A percentile compares a stretch with the other conserved stretches of the same genome.
Evolutionary conservation across 2,797 vertebrate species (phyloP).

Genomic region (Urocyon cinereoargenteus): DNA sequence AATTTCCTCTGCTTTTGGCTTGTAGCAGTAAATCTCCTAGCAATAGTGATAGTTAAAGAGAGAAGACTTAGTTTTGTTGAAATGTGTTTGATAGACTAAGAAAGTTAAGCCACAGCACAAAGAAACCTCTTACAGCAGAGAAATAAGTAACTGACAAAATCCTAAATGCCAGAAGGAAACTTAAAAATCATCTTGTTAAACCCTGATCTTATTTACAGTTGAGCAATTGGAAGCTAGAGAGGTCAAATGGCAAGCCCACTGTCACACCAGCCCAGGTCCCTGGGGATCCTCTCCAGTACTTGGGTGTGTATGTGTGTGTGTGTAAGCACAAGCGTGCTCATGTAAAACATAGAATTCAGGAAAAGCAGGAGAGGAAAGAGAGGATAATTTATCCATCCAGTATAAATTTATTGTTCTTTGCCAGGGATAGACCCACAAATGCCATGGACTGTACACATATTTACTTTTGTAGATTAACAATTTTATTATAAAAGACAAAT

Average conservation of each 20-base stretch:
- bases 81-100: background rate
- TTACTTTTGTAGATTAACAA: background rate
- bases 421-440: background rate
- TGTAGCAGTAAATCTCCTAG: background rate
- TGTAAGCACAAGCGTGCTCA: too few species aligned
- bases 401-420: background rate
- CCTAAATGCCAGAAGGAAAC: background rate
- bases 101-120: background rate
- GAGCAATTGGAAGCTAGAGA: background rate
- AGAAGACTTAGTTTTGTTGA: background rate
- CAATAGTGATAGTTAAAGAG: background rate
- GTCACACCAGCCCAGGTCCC: background rate
- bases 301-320: background rate
- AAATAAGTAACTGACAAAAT: background rate
- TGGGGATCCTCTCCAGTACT: background rate
- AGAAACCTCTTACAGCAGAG: background rate
- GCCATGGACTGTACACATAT: background rate
- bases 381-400: background rate
- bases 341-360: background rate
- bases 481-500: background rate
- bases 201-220: background rate
- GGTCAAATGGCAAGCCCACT: background rate
- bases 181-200: background rate
- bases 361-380: background rate
- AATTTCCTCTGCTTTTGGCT: background rate